phyloP scores from a whole-genome alignment of 2,888 invertebrate genomes.

The Heliconius hortense region DNA sequence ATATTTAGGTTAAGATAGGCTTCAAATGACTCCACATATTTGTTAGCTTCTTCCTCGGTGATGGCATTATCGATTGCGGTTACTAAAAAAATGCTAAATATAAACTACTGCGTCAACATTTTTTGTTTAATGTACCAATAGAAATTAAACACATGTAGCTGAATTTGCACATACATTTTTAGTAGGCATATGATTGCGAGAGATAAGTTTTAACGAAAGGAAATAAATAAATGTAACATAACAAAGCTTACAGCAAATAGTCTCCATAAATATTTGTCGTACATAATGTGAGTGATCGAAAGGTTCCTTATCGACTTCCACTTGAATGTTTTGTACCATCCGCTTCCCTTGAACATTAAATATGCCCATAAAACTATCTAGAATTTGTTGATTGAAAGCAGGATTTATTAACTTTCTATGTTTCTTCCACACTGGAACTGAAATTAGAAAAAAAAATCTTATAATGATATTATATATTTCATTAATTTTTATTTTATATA shows the following conservation, averaged over 20 bases:
- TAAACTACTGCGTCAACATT: too few species aligned
- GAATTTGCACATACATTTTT: too few species aligned
- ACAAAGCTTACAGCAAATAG: constrained; percentile 52
- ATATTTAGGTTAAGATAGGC: constrained; percentile 45
- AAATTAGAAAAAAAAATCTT: constrained; percentile 21
- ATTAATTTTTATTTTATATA: too few species aligned
- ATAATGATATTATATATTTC: too few species aligned
- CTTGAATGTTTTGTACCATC: constrained; percentile 45
- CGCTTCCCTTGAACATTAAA: constrained; percentile 50
- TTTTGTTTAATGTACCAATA: too few species aligned
- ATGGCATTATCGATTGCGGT: constrained; percentile 50
- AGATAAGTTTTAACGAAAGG: neutral
- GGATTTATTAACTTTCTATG: constrained; percentile 56
- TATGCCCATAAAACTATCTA: constrained; percentile 49
- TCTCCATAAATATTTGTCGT: constrained; percentile 49
- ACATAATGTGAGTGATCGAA: constrained; percentile 50
- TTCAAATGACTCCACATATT: constrained; percentile 48
- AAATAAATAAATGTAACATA: neutral
- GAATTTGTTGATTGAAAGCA: constrained; percentile 51
- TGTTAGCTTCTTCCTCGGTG: constrained; percentile 46
- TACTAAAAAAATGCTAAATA: constrained; percentile 40
- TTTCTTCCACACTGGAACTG: constrained; percentile 54
- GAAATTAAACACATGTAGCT: too few species aligned
- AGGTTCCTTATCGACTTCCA: constrained; percentile 46
- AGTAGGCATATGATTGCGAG: too few species aligned